Evolutionary conservation across 2,113 vertebrate species (phyloP).

Genomic region (Hypocryptadius cinnamomeus): DNA sequence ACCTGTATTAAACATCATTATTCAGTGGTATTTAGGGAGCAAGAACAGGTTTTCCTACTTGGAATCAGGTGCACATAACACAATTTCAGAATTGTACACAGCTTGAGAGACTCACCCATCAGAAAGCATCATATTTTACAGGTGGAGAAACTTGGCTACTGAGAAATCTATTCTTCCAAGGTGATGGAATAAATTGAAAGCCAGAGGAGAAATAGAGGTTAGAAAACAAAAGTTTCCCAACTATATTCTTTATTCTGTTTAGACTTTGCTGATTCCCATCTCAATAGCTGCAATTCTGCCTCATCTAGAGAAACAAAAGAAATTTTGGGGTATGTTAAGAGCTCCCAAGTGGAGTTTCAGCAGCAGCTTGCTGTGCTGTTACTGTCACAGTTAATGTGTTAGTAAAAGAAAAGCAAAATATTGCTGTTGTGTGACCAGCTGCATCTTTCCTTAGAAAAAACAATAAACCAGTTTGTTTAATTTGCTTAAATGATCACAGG

Average conservation of each 20-base stretch:
- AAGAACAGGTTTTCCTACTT: not conserved
- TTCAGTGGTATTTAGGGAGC: not conserved
- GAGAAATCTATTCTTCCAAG: not conserved
- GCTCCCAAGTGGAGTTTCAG: not conserved
- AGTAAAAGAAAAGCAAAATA: not conserved
- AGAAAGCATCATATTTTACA: not conserved
- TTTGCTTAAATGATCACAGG: constrained; percentile 11
- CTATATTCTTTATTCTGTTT: not conserved
- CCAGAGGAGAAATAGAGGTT: not conserved
- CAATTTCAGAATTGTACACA: not conserved
- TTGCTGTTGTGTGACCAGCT: not conserved
- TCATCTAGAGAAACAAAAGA: not conserved
- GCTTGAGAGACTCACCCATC: not conserved
- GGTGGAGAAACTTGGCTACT: not conserved
- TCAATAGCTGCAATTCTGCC: not conserved
- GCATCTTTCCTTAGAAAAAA: not conserved
- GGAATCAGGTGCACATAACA: not conserved
- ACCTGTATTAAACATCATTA: not conserved
- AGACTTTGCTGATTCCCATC: not conserved
- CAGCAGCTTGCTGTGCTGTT: not conserved
- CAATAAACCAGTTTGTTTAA: not conserved
- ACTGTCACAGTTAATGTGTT: not conserved
- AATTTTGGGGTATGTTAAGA: not conserved
- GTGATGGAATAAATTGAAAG: not conserved
- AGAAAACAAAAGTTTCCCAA: not conserved